A percentile compares a stretch with the other conserved stretches of the same genome.
These are phyloP conservation scores for Myrmecobius fasciatus DNA, from an alignment of 2,113 vertebrate species.

Conservation along the genomic window DNA sequence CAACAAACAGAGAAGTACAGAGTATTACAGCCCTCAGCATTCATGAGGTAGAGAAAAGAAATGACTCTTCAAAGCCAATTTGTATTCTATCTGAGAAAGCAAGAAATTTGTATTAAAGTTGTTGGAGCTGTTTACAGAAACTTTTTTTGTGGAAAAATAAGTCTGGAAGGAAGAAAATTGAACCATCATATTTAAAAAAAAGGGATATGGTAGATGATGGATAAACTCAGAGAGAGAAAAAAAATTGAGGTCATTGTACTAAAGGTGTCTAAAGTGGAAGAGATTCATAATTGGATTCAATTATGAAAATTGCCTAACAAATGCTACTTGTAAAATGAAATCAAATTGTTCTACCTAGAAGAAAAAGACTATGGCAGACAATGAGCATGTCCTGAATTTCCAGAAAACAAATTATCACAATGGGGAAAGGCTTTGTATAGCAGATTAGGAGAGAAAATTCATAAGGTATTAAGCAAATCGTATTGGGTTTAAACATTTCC, in stretches of 20 bases:
- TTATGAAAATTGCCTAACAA: background rate
- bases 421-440: background rate
- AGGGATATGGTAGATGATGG: background rate
- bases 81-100: background rate
- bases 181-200: background rate
- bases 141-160: background rate
- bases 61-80: background rate
- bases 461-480: background rate
- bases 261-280: background rate
- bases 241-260: background rate
- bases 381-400: conserved; percentile 28
- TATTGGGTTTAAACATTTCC: background rate
- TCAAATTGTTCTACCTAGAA: background rate
- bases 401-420: conserved; percentile 35
- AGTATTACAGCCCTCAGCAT: background rate
- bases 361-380: conserved; percentile 34
- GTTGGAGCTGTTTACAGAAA: background rate
- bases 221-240: background rate
- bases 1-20: background rate
- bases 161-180: background rate
- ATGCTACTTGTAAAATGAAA: background rate
- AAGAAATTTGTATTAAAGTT: background rate
- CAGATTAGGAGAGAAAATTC: background rate
- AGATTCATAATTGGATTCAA: background rate
- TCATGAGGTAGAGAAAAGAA: background rate